Evolutionary conservation across 2,888 invertebrate species (phyloP).

Genomic region (Celastrina argiolus): DNA sequence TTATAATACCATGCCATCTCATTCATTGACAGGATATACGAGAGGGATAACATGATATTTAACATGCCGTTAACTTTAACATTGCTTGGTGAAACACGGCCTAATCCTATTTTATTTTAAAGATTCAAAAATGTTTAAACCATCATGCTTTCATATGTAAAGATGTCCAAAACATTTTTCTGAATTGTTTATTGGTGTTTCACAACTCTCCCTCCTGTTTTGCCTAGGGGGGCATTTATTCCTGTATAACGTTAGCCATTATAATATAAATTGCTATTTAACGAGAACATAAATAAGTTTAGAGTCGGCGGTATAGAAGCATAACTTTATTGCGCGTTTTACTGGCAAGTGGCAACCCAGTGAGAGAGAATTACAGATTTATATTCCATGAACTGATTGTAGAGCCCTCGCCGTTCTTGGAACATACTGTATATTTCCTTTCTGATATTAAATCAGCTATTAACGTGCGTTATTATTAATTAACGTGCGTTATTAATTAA

Average conservation of each 20-base stretch:
- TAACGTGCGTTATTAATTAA: too few species aligned
- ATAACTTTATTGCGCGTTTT: constrained; percentile 16
- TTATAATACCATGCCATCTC: too few species aligned
- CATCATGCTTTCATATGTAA: too few species aligned
- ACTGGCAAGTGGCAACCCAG: constrained; percentile 18
- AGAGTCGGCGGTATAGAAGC: constrained; percentile 6
- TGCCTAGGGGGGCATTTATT: neutral
- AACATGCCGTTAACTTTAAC: too few species aligned
- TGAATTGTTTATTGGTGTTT: neutral
- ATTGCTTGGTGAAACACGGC: too few species aligned
- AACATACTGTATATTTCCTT: neutral
- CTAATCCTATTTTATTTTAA: too few species aligned
- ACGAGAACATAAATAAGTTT: constrained; percentile 22
- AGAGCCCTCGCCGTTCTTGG: constrained; percentile 1
- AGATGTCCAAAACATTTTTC: neutral
- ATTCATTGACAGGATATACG: too few species aligned
- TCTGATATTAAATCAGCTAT: too few species aligned
- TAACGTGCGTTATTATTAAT: too few species aligned
- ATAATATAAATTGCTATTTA: constrained; percentile 21
- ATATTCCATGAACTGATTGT: constrained; percentile 8
- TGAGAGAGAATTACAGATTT: constrained; percentile 12
- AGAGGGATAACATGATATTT: too few species aligned
- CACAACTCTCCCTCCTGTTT: neutral
- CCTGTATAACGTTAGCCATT: neutral
- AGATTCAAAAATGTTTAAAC: too few species aligned